Conservation (phyloP, 2,888 invertebrate species). For the Papilio protenor region DNA sequence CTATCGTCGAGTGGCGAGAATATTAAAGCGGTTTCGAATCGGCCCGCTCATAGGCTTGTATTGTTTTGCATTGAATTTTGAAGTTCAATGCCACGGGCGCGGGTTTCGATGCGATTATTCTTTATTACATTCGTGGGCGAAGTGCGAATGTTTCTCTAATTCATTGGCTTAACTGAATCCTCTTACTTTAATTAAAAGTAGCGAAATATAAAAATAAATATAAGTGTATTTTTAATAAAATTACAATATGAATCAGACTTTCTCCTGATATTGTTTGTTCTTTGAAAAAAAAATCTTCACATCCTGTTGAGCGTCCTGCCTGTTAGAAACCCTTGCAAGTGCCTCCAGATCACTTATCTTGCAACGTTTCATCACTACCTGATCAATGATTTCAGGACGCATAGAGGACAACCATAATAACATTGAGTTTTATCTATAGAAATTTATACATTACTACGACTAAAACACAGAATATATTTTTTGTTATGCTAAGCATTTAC, state of each 20-base stretch:
- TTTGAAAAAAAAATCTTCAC: neutral
- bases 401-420: neutral
- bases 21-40: conserved; percentile 65
- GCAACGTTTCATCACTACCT: neutral
- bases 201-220: conserved; percentile 48
- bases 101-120: conserved; percentile 66
- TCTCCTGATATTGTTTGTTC: neutral
- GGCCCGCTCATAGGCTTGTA: conserved; percentile 58
- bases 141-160: conserved; percentile 70
- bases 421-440: neutral
- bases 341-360: neutral
- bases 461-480: neutral
- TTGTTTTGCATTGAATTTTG: conserved; percentile 58
- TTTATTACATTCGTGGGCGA: conserved; percentile 71
- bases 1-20: conserved; percentile 63
- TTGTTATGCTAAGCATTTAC: neutral
- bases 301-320: neutral
- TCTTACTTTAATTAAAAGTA: conserved; percentile 45
- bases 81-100: conserved; percentile 77
- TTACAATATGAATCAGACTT: neutral
- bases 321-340: neutral
- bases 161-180: conserved; percentile 59
- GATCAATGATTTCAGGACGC: neutral
- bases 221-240: conserved; percentile 35
- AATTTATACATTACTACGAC: neutral